Evolutionary conservation across 2,797 vertebrate genomes (phyloP).

Genomic region (Microctenopoma lineatum): DNA sequence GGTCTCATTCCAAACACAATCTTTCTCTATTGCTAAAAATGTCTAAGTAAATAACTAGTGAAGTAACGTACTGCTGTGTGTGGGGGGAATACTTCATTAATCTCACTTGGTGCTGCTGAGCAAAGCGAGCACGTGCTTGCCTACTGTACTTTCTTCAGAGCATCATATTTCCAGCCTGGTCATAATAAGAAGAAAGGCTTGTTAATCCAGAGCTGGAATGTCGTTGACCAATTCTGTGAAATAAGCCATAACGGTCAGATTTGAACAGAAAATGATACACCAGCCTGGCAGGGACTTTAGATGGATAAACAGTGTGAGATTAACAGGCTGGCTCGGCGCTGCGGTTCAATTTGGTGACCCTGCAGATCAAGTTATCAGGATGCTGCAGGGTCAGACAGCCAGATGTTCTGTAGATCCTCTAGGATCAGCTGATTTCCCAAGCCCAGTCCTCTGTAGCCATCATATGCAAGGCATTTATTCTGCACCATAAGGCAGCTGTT

Average conservation of each 20-base stretch:
- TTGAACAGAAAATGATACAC: conserved; percentile 53
- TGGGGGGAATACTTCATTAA: conserved; percentile 77
- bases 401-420: conserved; percentile 81
- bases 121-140: conserved; percentile 57
- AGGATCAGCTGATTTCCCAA: conserved; percentile 74
- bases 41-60: not conserved
- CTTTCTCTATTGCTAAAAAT: not conserved
- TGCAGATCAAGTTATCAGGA: conserved; percentile 79
- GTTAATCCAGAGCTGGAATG: conserved; percentile 28
- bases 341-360: conserved; percentile 73
- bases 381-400: conserved; percentile 74
- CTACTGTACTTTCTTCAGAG: conserved; percentile 65
- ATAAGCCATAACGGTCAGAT: conserved; percentile 50
- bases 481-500: conserved; percentile 57
- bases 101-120: conserved; percentile 71
- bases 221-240: conserved; percentile 42
- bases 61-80: conserved; percentile 14
- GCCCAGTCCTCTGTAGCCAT: conserved; percentile 53
- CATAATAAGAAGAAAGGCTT: conserved; percentile 46
- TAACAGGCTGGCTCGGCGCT: conserved; percentile 70
- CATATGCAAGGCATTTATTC: conserved; percentile 66
- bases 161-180: conserved; percentile 52
- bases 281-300: conserved; percentile 55
- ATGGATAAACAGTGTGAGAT: conserved; percentile 77
- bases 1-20: conserved; percentile 11